A percentile compares a stretch with the other conserved stretches of the same genome.
Evolutionary conservation across 2,113 vertebrate genomes (phyloP).

Genomic region (Rattus norvegicus): GRCr8 NC_086020.1:169445001-169445500

Average conservation of each 20-base stretch:
- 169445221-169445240: neutral
- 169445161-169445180: neutral
- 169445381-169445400: neutral
- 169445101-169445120: neutral
- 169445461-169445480: neutral
- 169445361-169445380: neutral
- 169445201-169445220: neutral
- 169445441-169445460: neutral
- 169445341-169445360: neutral
- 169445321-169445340: neutral
- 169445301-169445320: neutral
- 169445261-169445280: neutral
- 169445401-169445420: neutral
- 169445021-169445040: too few relatives aligned
- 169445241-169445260: neutral
- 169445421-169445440: neutral
- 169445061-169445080: neutral
- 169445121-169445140: neutral
- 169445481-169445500: neutral
- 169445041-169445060: too few relatives aligned
- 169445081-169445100: neutral
- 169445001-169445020: neutral
- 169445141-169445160: neutral
- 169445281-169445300: neutral
- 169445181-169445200: neutral